These are phyloP conservation scores for Monomorium pharaonis DNA, from an alignment of 1,140 invertebrate genomes.

Conservation along the genomic window DNA sequence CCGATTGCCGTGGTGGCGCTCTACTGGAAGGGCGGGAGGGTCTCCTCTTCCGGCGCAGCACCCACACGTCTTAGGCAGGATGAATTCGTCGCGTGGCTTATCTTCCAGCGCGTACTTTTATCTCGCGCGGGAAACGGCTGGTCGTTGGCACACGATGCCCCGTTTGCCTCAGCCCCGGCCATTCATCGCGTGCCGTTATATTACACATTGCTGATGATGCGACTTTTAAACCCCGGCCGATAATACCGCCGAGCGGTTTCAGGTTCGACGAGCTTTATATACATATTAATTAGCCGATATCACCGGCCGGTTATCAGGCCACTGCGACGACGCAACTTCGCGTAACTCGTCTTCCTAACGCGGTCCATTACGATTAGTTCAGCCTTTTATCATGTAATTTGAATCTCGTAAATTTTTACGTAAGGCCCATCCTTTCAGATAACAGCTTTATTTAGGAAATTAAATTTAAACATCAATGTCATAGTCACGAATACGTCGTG, in stretches of 20 bases:
- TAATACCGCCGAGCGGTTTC: not conserved
- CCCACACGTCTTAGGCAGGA: constrained; percentile 73
- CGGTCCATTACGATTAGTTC: not conserved
- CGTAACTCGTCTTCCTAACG: constrained; percentile 6
- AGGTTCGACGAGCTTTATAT: constrained; percentile 11
- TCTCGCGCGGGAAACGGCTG: constrained; percentile 76
- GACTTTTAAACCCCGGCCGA: constrained; percentile 9
- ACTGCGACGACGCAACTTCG: not conserved
- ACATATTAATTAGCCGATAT: constrained; percentile 27
- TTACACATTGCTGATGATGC: constrained; percentile 7
- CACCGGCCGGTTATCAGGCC: constrained; percentile 3
- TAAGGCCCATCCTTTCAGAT: not conserved
- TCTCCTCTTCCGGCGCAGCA: constrained; percentile 66
- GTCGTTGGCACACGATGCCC: constrained; percentile 75
- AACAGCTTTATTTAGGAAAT: not conserved
- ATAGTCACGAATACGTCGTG: not conserved
- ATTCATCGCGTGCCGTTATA: constrained; percentile 22
- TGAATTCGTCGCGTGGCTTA: constrained; percentile 70
- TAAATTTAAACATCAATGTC: not conserved
- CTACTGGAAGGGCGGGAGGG: not conserved
- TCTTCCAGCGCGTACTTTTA: constrained; percentile 72
- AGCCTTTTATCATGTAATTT: not conserved
- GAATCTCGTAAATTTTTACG: not conserved
- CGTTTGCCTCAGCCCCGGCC: constrained; percentile 65
- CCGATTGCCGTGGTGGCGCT: constrained; percentile 11